Percentiles rank a stretch among this genome's conserved stretches.
Evolutionary conservation across 2,113 vertebrate species (phyloP).

Genomic region (Urocynchramus pylzowi): DNA sequence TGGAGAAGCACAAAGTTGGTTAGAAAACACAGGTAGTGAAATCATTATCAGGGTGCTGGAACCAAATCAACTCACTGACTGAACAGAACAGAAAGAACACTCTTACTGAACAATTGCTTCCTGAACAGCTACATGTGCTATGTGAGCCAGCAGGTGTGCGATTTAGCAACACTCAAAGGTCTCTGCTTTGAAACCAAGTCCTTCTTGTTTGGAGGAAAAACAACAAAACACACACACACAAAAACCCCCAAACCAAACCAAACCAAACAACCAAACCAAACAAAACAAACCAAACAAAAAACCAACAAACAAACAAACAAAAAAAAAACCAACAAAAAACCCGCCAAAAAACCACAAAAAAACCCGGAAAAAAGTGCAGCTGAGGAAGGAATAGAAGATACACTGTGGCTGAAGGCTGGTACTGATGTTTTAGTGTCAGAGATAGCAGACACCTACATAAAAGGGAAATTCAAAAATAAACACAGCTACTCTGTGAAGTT

Average conservation of each 20-base stretch:
- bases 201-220: background rate
- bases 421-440: background rate
- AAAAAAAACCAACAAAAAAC: background rate
- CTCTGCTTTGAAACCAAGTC: background rate
- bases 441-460: background rate
- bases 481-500: background rate
- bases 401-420: background rate
- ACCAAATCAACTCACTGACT: background rate
- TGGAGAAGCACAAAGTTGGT: background rate
- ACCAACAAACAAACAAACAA: too few relatives aligned
- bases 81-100: background rate
- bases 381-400: background rate
- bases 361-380: background rate
- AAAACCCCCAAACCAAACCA: too few relatives aligned
- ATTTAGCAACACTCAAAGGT: background rate
- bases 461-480: slow-evolving; percentile 9
- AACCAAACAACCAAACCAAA: too few relatives aligned
- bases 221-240: background rate
- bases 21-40: background rate
- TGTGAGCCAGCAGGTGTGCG: background rate
- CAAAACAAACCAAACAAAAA: too few relatives aligned
- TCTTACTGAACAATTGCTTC: background rate
- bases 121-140: background rate
- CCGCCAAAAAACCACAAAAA: background rate
- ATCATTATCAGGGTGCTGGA: background rate